Percentiles rank a stretch among this genome's conserved stretches.
Evolutionary conservation across 2,113 vertebrate species (phyloP).

Genomic region (Pantherophis guttatus): DNA sequence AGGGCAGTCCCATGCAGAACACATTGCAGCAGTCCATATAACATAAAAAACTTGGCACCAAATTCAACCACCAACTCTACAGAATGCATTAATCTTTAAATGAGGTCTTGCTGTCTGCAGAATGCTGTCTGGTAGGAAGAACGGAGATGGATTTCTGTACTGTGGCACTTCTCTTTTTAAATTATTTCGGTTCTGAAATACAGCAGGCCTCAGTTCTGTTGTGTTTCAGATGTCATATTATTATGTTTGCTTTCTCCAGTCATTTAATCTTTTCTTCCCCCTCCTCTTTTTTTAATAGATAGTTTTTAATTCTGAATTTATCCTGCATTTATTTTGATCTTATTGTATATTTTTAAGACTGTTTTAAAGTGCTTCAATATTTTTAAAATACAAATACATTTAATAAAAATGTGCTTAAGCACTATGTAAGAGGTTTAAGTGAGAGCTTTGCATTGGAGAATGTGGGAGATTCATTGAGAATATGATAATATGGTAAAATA

Average conservation of each 20-base stretch:
- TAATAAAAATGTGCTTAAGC: background rate
- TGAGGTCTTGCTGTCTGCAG: background rate
- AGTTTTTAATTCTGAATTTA: background rate
- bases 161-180: background rate
- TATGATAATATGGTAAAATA: background rate
- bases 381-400: background rate
- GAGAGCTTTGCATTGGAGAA: background rate
- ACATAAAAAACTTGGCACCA: background rate
- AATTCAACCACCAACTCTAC: background rate
- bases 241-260: background rate
- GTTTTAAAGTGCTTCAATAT: background rate
- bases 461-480: background rate
- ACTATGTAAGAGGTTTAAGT: background rate
- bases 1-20: background rate
- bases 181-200: background rate
- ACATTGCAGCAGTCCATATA: background rate
- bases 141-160: background rate
- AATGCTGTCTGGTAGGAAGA: background rate
- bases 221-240: background rate
- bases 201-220: background rate
- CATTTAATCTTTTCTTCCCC: background rate
- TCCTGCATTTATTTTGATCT: background rate
- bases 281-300: background rate
- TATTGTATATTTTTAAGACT: background rate
- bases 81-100: background rate